These are phyloP conservation scores for Cairina moschata DNA, from an alignment of 2,113 vertebrate species.

Conservation along the genomic window DNA sequence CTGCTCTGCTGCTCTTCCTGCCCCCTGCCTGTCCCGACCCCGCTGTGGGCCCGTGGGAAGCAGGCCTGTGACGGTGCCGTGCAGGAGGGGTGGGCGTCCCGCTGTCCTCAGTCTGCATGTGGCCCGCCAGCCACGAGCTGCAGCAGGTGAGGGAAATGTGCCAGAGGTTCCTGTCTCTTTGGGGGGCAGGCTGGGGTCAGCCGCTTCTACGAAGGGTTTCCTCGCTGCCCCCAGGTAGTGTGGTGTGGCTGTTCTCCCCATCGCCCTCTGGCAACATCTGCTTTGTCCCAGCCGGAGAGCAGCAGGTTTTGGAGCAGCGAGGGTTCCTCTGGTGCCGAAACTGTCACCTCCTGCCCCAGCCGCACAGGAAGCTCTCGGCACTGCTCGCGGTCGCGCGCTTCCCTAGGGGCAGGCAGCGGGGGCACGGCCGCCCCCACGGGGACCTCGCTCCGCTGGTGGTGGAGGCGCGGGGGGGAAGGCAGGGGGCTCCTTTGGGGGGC, in stretches of 20 bases:
- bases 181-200: background rate
- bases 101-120: background rate
- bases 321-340: background rate
- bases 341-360: background rate
- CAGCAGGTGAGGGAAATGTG: background rate
- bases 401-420: too few relatives aligned
- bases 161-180: too few relatives aligned
- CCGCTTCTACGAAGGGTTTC: rapidly evolving
- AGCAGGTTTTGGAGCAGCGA: rapidly evolving
- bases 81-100: rapidly evolving
- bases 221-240: background rate
- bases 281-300: background rate
- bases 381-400: background rate
- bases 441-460: too few relatives aligned
- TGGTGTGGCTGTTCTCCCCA: rapidly evolving
- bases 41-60: background rate
- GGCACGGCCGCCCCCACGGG: too few relatives aligned
- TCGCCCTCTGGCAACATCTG: background rate
- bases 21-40: background rate
- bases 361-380: rapidly evolving
- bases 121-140: background rate
- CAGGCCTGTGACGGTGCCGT: too few relatives aligned
- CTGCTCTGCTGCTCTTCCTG: background rate
- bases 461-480: rapidly evolving
- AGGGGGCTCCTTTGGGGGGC: background rate